phyloP scores from a whole-genome alignment of 2,888 invertebrate species.

The Heliconius charithonia region DNA sequence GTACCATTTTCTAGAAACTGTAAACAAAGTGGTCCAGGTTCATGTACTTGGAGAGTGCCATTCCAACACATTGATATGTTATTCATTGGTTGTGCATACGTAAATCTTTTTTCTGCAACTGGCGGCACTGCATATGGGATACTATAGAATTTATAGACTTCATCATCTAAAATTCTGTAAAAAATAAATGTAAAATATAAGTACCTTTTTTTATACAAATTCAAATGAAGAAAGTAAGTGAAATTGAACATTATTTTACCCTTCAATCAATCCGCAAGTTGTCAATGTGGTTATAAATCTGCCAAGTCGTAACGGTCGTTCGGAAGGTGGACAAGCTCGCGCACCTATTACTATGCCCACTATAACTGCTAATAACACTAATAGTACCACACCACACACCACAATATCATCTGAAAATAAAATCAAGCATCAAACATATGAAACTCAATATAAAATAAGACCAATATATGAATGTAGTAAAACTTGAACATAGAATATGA shows the following conservation, averaged over 20 bases:
- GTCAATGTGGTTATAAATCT: constrained; percentile 89
- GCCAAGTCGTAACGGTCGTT: constrained; percentile 88
- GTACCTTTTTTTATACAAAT: not conserved
- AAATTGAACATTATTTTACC: constrained; percentile 70
- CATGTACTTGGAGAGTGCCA: constrained; percentile 87
- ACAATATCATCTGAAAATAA: constrained; percentile 79
- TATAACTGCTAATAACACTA: constrained; percentile 86
- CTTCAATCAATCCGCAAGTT: constrained; percentile 91
- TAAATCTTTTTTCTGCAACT: constrained; percentile 87
- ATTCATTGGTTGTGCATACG: constrained; percentile 86
- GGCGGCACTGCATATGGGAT: constrained; percentile 92
- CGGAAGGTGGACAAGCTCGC: constrained; percentile 75
- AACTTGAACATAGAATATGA: too few relatives aligned
- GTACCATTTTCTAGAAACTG: constrained; percentile 88
- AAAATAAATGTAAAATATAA: not conserved
- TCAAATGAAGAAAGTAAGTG: not conserved
- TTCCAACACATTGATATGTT: constrained; percentile 91
- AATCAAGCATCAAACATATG: not conserved
- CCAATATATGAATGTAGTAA: not conserved
- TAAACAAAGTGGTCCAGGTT: constrained; percentile 86
- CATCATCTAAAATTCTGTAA: constrained; percentile 88
- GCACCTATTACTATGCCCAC: constrained; percentile 85
- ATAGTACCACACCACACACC: constrained; percentile 82
- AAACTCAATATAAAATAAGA: not conserved
- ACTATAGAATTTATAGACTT: constrained; percentile 91